phyloP scores from a whole-genome alignment of 2,797 vertebrate species.

The Hipposideros larvatus region DNA sequence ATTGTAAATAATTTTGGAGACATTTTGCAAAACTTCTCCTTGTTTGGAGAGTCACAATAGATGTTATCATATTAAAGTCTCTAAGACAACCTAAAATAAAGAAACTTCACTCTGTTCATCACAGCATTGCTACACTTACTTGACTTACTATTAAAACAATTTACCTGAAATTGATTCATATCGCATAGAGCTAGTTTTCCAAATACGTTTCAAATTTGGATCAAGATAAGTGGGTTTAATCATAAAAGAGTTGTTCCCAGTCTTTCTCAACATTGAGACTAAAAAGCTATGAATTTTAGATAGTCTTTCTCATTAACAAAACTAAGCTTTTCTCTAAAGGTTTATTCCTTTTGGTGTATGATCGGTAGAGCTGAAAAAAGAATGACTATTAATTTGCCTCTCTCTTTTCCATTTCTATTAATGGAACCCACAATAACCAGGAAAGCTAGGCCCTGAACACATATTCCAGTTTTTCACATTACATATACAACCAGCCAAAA shows the following conservation, averaged over 20 bases:
- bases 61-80: not conserved
- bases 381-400: conserved; percentile 52
- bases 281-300: not conserved
- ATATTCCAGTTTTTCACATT: conserved; percentile 24
- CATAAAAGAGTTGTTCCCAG: conserved; percentile 14
- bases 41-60: conserved; percentile 11
- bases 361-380: conserved; percentile 48
- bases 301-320: conserved; percentile 41
- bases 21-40: not conserved
- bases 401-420: conserved; percentile 65
- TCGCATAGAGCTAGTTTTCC: not conserved
- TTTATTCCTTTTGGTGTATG: conserved; percentile 44
- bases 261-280: not conserved
- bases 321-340: not conserved
- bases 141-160: not conserved
- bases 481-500: conserved; percentile 50
- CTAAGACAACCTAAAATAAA: not conserved
- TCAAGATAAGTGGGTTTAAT: not conserved
- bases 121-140: not conserved
- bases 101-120: not conserved
- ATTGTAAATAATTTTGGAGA: conserved; percentile 38
- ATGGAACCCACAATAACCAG: not conserved
- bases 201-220: not conserved
- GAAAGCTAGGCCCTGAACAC: not conserved
- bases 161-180: conserved; percentile 18